Conservation (phyloP, 2,888 invertebrate genomes). For the Vanessa cardui region DNA sequence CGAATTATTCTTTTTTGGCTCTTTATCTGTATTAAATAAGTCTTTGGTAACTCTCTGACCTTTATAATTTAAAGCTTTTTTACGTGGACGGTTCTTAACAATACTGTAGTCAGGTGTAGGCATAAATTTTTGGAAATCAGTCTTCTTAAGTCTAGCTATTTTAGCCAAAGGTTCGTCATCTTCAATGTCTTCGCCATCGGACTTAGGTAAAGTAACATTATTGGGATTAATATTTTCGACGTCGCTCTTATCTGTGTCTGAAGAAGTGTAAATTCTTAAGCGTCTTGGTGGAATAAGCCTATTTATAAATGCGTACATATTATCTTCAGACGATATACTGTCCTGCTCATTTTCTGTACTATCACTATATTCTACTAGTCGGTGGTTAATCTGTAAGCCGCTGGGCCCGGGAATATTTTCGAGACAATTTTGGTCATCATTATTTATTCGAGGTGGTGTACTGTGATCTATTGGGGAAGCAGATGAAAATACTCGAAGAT, state of each 20-base stretch:
- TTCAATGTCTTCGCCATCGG: not conserved
- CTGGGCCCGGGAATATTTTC: not conserved
- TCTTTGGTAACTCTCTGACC: not conserved
- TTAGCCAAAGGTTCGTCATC: not conserved
- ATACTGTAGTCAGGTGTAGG: not conserved
- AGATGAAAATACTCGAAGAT: conserved; percentile 2
- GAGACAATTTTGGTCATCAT: not conserved
- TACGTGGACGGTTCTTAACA: not conserved
- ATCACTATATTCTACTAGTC: conserved; percentile 1
- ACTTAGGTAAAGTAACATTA: conserved; percentile 1
- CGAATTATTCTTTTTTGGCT: conserved; percentile 4
- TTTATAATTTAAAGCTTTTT: not conserved
- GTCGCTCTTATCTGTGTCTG: not conserved
- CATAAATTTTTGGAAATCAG: not conserved
- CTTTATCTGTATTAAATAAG: not conserved
- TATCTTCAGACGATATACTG: conserved; percentile 10
- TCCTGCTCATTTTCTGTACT: conserved; percentile 13
- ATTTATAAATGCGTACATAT: conserved; percentile 19
- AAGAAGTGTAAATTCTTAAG: not conserved
- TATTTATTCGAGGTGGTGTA: conserved; percentile 1
- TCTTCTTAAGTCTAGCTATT: not conserved
- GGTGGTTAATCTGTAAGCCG: not conserved
- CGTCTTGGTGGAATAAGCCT: conserved; percentile 16
- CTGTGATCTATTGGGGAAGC: not conserved
- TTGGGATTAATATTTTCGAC: not conserved